phyloP scores from a whole-genome alignment of 2,113 vertebrate genomes.

The Ovis canadensis region DNA sequence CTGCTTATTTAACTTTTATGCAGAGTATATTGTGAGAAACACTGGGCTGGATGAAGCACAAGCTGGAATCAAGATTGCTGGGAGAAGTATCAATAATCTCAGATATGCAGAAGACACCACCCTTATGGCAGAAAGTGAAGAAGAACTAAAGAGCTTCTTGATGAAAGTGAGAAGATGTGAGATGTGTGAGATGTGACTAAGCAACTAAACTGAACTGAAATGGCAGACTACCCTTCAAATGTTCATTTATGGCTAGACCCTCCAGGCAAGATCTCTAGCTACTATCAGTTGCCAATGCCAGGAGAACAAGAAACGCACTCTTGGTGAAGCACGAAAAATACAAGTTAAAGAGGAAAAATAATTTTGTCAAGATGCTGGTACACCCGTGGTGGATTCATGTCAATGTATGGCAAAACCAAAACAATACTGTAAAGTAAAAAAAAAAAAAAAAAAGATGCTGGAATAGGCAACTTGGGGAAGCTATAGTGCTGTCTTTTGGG shows the following conservation, averaged over 20 bases:
- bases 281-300: background rate
- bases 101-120: background rate
- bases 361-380: background rate
- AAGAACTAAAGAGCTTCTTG: background rate
- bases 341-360: background rate
- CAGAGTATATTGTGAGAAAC: background rate
- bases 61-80: background rate
- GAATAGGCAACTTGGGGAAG: background rate
- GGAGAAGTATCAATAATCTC: background rate
- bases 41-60: background rate
- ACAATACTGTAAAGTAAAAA: too few species aligned
- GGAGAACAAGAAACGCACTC: conserved; percentile 11
- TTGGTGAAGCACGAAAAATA: background rate
- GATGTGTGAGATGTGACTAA: background rate
- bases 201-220: background rate
- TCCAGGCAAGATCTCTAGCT: background rate
- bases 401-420: too few species aligned
- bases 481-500: background rate
- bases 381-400: too few species aligned
- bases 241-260: background rate
- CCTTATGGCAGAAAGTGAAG: background rate
- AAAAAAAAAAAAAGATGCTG: background rate
- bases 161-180: background rate
- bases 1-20: background rate
- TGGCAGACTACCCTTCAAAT: background rate